phyloP scores from a whole-genome alignment of 2,797 vertebrate species.

The Chelon auratus region DNA sequence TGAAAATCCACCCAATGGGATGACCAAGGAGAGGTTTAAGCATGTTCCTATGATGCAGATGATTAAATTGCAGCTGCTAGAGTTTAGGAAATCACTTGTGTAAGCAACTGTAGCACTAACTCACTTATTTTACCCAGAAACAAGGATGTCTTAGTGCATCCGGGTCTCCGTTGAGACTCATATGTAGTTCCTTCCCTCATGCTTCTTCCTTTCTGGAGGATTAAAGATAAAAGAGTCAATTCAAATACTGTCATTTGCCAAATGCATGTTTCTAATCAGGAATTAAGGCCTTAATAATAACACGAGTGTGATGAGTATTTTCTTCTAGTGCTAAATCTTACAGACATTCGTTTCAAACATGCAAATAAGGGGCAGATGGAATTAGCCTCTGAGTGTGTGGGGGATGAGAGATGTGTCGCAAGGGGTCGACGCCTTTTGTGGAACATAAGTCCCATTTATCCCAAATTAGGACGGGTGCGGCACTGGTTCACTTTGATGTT shows the following conservation, averaged over 20 bases:
- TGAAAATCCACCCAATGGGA: constrained; percentile 46
- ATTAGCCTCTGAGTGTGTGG: constrained; percentile 72
- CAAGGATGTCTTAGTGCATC: background rate
- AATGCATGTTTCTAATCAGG: constrained; percentile 75
- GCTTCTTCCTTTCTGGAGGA: constrained; percentile 61
- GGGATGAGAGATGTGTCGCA: constrained; percentile 72
- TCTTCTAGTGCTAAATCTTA: constrained; percentile 63
- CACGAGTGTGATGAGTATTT: constrained; percentile 69
- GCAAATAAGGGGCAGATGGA: constrained; percentile 81
- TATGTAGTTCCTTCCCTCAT: constrained; percentile 23
- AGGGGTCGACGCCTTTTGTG: constrained; percentile 78
- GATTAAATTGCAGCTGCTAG: constrained; percentile 17
- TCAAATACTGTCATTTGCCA: constrained; percentile 71
- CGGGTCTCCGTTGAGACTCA: constrained; percentile 21
- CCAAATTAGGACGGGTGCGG: constrained; percentile 78
- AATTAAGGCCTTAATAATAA: constrained; percentile 73
- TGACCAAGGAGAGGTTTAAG: constrained; percentile 25
- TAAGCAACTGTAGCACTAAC: constrained; percentile 11
- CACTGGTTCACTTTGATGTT: constrained; percentile 81
- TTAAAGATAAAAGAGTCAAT: constrained; percentile 75
- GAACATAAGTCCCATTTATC: constrained; percentile 85
- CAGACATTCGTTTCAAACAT: constrained; percentile 70
- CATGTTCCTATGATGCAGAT: background rate
- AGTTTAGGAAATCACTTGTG: constrained; percentile 10
- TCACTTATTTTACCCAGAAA: constrained; percentile 14